Conservation (phyloP, 2,797 vertebrate species). For the Lepilemur septentrionalis region DNA sequence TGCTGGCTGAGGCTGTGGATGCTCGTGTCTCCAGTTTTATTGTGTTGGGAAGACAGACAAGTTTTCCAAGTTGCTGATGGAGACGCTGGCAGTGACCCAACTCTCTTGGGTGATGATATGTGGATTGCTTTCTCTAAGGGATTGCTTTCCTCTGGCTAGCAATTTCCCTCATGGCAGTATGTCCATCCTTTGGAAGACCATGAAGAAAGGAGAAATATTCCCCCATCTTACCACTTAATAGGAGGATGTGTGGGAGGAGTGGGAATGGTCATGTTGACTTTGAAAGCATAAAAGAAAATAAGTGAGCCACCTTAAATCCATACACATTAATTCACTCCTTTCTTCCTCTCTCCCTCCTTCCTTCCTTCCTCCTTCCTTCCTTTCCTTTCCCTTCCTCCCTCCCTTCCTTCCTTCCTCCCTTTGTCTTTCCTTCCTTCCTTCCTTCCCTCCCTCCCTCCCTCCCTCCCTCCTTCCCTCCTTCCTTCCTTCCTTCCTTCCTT, state of each 20-base stretch:
- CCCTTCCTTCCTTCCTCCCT: too few relatives aligned
- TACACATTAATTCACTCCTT: background rate
- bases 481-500: fast-evolving
- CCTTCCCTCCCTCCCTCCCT: fast-evolving
- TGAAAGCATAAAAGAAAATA: conserved; percentile 33
- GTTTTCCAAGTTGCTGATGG: conserved; percentile 67
- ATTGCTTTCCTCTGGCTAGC: conserved; percentile 45
- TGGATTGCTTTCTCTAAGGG: conserved; percentile 53
- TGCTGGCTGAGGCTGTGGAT: conserved; percentile 65
- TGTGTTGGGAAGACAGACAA: conserved; percentile 70
- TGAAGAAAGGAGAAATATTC: conserved; percentile 19
- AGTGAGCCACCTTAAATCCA: background rate
- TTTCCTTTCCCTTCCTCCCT: background rate
- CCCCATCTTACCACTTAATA: background rate
- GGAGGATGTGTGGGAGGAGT: too few relatives aligned
- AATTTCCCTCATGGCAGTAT: background rate
- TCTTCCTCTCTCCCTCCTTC: fast-evolving
- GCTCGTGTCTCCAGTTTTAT: conserved; percentile 74
- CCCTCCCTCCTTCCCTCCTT: fast-evolving
- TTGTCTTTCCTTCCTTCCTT: background rate
- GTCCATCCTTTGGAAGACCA: conserved; percentile 44
- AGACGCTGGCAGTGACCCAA: conserved; percentile 66
- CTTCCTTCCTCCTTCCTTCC: background rate
- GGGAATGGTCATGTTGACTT: background rate
- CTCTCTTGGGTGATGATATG: conserved; percentile 62